phyloP scores from a whole-genome alignment of 2,888 invertebrate genomes.

The Watsonalla binaria region DNA sequence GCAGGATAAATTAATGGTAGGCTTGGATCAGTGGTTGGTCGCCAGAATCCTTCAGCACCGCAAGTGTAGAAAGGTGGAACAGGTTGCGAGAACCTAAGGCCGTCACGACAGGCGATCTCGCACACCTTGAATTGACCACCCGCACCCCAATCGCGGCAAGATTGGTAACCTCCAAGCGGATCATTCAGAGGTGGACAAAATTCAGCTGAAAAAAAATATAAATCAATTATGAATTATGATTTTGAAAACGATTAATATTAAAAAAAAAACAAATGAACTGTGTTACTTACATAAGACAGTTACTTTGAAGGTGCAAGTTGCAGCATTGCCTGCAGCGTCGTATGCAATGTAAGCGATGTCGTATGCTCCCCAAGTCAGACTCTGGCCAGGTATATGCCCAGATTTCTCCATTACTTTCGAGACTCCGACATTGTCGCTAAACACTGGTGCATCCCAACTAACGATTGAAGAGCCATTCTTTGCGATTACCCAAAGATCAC shows the following conservation, averaged over 20 bases:
- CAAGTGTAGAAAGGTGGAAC: conserved; percentile 99
- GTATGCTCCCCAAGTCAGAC: conserved; percentile 93
- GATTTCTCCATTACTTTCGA: conserved; percentile 89
- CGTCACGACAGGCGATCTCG: conserved; percentile 91
- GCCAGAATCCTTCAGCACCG: conserved; percentile 98
- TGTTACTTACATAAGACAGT: conserved; percentile 87
- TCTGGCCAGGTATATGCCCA: conserved; percentile 92
- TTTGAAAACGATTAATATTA: neutral
- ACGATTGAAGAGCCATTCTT: conserved; percentile 94
- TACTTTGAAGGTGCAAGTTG: conserved; percentile 94
- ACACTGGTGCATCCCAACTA: conserved; percentile 94
- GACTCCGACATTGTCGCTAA: conserved; percentile 92
- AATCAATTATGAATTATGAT: neutral
- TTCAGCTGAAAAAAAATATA: conserved; percentile 81
- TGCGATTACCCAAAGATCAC: conserved; percentile 95
- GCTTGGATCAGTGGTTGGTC: conserved; percentile 89
- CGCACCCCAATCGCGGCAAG: conserved; percentile 97
- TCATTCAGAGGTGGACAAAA: conserved; percentile 94
- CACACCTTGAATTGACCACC: conserved; percentile 97
- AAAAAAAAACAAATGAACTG: neutral
- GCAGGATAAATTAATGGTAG: conserved; percentile 93
- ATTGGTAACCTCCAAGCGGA: conserved; percentile 94
- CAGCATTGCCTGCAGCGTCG: conserved; percentile 94
- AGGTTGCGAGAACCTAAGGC: conserved; percentile 93
- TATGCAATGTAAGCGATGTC: conserved; percentile 96